Evolutionary conservation across 2,113 vertebrate genomes (phyloP).

Genomic region (Lates calcarifer): DNA sequence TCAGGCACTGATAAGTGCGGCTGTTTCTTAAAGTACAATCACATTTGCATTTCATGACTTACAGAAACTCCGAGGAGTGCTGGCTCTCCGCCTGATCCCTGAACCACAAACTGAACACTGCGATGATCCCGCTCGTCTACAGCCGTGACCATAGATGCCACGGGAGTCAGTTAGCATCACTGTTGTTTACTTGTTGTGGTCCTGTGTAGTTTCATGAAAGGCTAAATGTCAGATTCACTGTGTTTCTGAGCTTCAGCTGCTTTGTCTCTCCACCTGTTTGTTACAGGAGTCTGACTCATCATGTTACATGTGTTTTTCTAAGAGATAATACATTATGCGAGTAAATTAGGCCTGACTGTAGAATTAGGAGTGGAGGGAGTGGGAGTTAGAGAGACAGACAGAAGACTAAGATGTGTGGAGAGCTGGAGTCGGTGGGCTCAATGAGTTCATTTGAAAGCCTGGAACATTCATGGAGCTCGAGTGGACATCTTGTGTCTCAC

Average conservation of each 20-base stretch:
- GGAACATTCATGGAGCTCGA: conserved; percentile 47
- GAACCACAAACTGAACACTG: conserved; percentile 7
- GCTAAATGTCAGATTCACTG: conserved; percentile 32
- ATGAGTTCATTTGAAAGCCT: conserved; percentile 59
- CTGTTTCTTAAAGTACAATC: conserved; percentile 16
- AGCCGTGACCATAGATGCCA: background rate
- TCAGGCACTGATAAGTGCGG: conserved; percentile 1
- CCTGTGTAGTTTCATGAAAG: conserved; percentile 5
- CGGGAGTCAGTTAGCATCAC: conserved; percentile 4
- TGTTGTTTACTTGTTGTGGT: conserved; percentile 13
- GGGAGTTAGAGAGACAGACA: background rate
- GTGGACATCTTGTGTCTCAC: conserved; percentile 61
- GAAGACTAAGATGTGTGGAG: conserved; percentile 10
- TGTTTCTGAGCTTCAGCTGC: conserved; percentile 19
- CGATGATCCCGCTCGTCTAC: background rate
- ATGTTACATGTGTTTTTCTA: background rate
- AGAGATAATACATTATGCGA: conserved; percentile 21
- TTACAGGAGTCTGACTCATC: conserved; percentile 12
- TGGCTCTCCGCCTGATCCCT: conserved; percentile 19
- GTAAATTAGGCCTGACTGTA: conserved; percentile 34
- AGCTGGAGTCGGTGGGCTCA: conserved; percentile 25
- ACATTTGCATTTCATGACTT: conserved; percentile 32
- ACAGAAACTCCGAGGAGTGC: background rate
- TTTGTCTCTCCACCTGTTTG: conserved; percentile 35
- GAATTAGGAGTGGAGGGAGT: conserved; percentile 19